Evolutionary conservation across 2,113 vertebrate species (phyloP).

Genomic region (Galemys pyrenaicus): DNA sequence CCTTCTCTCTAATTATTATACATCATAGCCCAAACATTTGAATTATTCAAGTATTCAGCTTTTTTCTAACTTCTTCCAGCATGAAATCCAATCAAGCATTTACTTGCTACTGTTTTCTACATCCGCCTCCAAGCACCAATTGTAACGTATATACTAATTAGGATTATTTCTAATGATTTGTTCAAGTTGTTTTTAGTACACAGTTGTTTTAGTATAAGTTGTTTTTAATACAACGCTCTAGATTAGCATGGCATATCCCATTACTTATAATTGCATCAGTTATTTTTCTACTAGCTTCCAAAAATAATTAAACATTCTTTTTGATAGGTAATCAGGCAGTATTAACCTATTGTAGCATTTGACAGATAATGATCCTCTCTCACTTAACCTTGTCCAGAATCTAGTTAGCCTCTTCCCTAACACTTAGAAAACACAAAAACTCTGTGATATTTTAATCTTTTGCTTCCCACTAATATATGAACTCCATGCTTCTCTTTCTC

Average conservation of each 20-base stretch:
- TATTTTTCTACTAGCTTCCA: conserved; percentile 56
- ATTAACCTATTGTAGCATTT: neutral
- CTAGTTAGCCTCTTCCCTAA: neutral
- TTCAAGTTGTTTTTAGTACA: conserved; percentile 46
- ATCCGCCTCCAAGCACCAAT: neutral
- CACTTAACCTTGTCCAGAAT: neutral
- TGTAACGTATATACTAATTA: conserved; percentile 55
- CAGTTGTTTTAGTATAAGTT: conserved; percentile 10
- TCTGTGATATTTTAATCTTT: neutral
- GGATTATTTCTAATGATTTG: conserved; percentile 54
- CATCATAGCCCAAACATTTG: neutral
- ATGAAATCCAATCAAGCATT: conserved; percentile 42
- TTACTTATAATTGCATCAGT: conserved; percentile 19
- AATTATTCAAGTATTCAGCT: neutral
- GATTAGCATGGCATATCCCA: conserved; percentile 14
- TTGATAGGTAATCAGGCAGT: neutral
- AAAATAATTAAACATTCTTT: conserved; percentile 36
- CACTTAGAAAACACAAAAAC: neutral
- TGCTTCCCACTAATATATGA: neutral
- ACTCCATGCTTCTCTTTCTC: neutral
- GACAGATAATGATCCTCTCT: neutral
- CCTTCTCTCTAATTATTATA: conserved; percentile 32
- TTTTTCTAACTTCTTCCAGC: neutral
- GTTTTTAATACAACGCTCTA: conserved; percentile 44
- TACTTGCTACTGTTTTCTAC: neutral